These are phyloP conservation scores for Intellagama lesueurii DNA, from an alignment of 2,797 vertebrate species.

Conservation along the genomic window DNA sequence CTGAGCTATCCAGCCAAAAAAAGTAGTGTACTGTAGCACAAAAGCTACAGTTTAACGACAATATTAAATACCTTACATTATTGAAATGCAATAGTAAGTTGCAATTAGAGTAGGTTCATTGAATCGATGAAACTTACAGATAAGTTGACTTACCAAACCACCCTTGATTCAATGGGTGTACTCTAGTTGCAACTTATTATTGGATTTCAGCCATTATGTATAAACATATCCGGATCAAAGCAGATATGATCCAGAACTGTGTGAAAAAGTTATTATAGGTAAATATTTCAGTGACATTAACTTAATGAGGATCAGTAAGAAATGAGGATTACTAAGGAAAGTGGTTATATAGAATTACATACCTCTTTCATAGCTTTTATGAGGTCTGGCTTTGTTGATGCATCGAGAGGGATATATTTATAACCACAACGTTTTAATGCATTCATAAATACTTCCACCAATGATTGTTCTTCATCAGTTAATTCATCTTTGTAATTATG, in stretches of 20 bases:
- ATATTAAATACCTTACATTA: too few species aligned
- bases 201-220: not conserved
- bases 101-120: not conserved
- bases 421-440: slow-evolving; percentile 90
- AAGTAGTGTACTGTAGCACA: not conserved
- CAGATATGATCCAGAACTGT: not conserved
- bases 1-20: too few species aligned
- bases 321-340: not conserved
- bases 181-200: too few species aligned
- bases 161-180: too few species aligned
- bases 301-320: not conserved
- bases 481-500: slow-evolving; percentile 88
- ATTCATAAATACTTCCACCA: slow-evolving; percentile 86
- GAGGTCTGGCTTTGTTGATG: slow-evolving; percentile 87
- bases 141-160: too few species aligned
- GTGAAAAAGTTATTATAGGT: not conserved
- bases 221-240: slow-evolving; percentile 12
- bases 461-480: slow-evolving; percentile 85
- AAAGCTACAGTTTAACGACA: not conserved
- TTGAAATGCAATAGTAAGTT: not conserved
- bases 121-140: too few species aligned
- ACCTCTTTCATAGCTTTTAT: slow-evolving; percentile 92
- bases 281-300: not conserved
- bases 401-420: slow-evolving; percentile 87
- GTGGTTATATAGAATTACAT: slow-evolving; percentile 56